These are phyloP conservation scores for Drosophila aff. DNA, from an alignment of 1,140 invertebrate genomes.

Conservation along the genomic window DNA sequence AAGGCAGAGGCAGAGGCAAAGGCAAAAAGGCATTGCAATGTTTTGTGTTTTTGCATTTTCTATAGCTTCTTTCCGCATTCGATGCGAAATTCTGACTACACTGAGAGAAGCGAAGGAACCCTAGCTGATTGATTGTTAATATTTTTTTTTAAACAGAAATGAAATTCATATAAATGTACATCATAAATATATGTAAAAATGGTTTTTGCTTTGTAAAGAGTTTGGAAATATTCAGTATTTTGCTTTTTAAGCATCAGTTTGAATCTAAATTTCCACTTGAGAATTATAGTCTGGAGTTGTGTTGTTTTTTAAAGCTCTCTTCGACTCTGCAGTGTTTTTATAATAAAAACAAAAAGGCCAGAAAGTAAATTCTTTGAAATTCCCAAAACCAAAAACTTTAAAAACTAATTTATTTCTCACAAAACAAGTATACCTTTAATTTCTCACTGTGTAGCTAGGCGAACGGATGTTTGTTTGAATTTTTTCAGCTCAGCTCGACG, in stretches of 20 bases:
- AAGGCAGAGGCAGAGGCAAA: slow-evolving; percentile 17
- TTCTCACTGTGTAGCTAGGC: background rate
- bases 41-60: slow-evolving; percentile 45
- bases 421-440: background rate
- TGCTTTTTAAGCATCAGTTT: too few species aligned
- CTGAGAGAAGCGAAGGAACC: background rate
- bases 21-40: slow-evolving; percentile 16
- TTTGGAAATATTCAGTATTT: background rate
- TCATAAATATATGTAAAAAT: background rate
- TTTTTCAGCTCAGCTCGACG: background rate
- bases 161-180: background rate
- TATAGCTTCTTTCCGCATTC: slow-evolving; percentile 66
- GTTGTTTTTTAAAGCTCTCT: background rate
- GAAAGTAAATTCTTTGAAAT: too few species aligned
- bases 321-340: too few species aligned
- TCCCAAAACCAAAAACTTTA: too few species aligned
- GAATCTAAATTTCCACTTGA: background rate
- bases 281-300: background rate
- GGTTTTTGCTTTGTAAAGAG: background rate
- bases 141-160: background rate
- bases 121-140: too few species aligned
- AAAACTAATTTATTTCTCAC: too few species aligned
- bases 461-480: background rate
- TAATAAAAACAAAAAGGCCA: too few species aligned
- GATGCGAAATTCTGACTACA: slow-evolving; percentile 42